Base-by-base conservation (phyloP, 2,888 invertebrate genomes). In the Omphaloscelis lunosa region DNA sequence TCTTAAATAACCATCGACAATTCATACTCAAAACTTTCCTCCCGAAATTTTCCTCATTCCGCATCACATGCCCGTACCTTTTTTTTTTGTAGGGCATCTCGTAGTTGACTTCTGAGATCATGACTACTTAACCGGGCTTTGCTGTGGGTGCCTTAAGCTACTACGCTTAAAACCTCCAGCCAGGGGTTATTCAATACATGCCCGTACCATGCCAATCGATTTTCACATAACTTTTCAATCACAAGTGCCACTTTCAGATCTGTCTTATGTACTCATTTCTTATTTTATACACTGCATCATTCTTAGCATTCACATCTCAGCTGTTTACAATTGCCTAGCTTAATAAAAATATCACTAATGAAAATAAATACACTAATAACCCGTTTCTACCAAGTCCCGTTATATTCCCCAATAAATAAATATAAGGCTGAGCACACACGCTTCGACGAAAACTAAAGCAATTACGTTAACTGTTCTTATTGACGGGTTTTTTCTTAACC, bases 401-500 rank as follows among this genome's bases (percentile, higher is more conserved):
- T 75, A 77, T 45, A 61, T 81, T 76, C 76, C 48, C 45, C 65
- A 72, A 75, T 77, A 70, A 72, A 75, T 77, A 70, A 76, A 80
- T 81, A 45, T 85, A 63, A 81, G 66, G 27, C 65, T 29, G 45
- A 80, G 81, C 45, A 71, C 81, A 84, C 67, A 73, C 83, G 39
- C 65, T 75, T 56, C 68, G 69, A 76, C 69, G 82, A 77, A 77
- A 87, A 85, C 78, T 83, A 85, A 86, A 87, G 80, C 83, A 87
- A 83, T 86, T 87, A 87, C 78, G 68, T 65, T 83, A 75, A 85
- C 87, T 77, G 75, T 73, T 75, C 85, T 79, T 80, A 80, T 82
- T 79, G 79, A 67, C 74, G 73, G 75, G 71, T 77, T 85, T 79
- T 80, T 87, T 77, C 74, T 71, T 48, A 87, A 80, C 75, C 85